A percentile compares a stretch with the other conserved stretches of the same genome.
phyloP scores from a whole-genome alignment of 1,140 invertebrate genomes.

The Babylonia areolata region DNA sequence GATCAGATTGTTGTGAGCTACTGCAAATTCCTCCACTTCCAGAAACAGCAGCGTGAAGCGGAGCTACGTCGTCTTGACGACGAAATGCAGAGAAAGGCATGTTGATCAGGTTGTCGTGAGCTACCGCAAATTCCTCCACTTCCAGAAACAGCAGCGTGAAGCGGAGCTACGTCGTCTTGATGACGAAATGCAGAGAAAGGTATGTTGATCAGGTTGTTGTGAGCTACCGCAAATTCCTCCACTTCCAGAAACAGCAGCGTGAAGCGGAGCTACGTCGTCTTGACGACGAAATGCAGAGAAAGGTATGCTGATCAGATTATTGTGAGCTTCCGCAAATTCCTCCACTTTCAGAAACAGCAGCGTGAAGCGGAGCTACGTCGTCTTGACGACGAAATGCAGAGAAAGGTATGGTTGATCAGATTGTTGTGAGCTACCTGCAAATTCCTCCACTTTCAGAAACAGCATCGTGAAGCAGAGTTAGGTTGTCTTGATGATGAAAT shows the following conservation, averaged over 20 bases:
- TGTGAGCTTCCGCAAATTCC: slow-evolving; percentile 71
- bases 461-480: slow-evolving; percentile 70
- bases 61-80: slow-evolving; percentile 73
- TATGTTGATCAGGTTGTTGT: too few species aligned
- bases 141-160: slow-evolving; percentile 70
- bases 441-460: slow-evolving; percentile 71
- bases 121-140: slow-evolving; percentile 71
- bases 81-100: slow-evolving; percentile 72
- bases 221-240: too few species aligned
- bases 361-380: slow-evolving; percentile 69
- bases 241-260: slow-evolving; percentile 70
- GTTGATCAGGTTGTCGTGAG: too few species aligned
- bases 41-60: slow-evolving; percentile 69
- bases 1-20: slow-evolving; percentile 70
- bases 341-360: slow-evolving; percentile 71
- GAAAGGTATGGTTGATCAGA: slow-evolving; percentile 60
- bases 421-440: slow-evolving; percentile 62
- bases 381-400: slow-evolving; percentile 72
- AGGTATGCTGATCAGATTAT: too few species aligned
- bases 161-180: slow-evolving; percentile 70
- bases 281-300: slow-evolving; percentile 72
- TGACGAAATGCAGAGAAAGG: slow-evolving; percentile 72
- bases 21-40: slow-evolving; percentile 72
- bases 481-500: slow-evolving; percentile 72
- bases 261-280: slow-evolving; percentile 69